These are phyloP conservation scores for Ashinkailepas kermadecensis DNA, from an alignment of 2,888 invertebrate genomes.

Conservation along the genomic window DNA sequence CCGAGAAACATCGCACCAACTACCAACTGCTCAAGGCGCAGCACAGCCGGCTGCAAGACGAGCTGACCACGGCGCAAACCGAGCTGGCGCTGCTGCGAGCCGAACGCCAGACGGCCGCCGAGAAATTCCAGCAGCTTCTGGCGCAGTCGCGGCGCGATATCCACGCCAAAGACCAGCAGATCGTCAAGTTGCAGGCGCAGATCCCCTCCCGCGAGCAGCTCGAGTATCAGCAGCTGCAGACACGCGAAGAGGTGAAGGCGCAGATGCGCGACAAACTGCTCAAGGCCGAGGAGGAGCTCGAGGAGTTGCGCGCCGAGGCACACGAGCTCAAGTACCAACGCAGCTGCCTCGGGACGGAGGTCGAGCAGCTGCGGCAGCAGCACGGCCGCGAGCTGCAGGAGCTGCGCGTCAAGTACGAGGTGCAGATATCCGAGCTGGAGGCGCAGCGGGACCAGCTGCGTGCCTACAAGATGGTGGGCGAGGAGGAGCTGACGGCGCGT, in stretches of 20 bases:
- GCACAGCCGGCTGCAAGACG: slow-evolving; percentile 13
- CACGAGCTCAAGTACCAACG: slow-evolving; percentile 15
- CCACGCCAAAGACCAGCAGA: slow-evolving; percentile 5
- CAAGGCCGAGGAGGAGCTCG: slow-evolving; percentile 15
- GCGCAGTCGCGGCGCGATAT: slow-evolving; percentile 13
- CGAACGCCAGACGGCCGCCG: slow-evolving; percentile 12
- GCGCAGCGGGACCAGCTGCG: slow-evolving; percentile 12
- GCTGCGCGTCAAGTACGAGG: not conserved
- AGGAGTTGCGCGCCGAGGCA: not conserved
- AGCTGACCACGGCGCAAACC: not conserved
- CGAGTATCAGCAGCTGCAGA: slow-evolving; percentile 7
- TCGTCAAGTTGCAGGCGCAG: slow-evolving; percentile 4
- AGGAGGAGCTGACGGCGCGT: slow-evolving; percentile 8
- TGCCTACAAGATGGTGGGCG: slow-evolving; percentile 6
- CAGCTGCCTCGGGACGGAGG: not conserved
- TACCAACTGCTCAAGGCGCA: slow-evolving; percentile 10
- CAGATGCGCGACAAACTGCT: slow-evolving; percentile 15
- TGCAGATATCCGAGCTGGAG: slow-evolving; percentile 5
- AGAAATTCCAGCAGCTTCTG: slow-evolving; percentile 1
- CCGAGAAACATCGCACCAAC: slow-evolving; percentile 13
- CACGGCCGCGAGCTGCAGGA: slow-evolving; percentile 13
- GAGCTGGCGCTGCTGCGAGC: slow-evolving; percentile 15
- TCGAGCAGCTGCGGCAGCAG: not conserved
- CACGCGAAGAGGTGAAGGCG: slow-evolving; percentile 12
- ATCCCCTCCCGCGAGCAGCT: slow-evolving; percentile 16